Evolutionary conservation across 2,797 vertebrate species (phyloP).

Genomic region (Scolopax bukidnonensis): DNA sequence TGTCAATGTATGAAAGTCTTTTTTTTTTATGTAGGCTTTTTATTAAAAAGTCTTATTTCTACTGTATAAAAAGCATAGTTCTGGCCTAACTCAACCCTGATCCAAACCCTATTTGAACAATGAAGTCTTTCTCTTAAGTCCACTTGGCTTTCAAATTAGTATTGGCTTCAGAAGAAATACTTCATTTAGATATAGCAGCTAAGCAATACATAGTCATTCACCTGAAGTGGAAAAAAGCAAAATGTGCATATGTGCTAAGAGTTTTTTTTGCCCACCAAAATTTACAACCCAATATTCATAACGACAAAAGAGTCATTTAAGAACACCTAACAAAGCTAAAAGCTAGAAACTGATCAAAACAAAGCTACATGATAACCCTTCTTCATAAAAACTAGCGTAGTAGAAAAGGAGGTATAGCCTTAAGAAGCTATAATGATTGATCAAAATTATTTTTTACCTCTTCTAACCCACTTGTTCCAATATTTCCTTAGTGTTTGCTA

Average conservation of each 20-base stretch:
- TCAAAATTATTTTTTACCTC: neutral
- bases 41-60: slow-evolving; percentile 17
- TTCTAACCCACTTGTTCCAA: neutral
- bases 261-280: neutral
- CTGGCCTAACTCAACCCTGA: neutral
- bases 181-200: neutral
- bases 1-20: neutral
- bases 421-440: neutral
- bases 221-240: neutral
- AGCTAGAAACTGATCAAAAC: neutral
- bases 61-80: neutral
- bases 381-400: neutral
- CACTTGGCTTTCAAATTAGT: neutral
- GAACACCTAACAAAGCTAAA: neutral
- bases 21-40: neutral
- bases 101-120: neutral
- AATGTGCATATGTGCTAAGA: neutral
- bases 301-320: neutral
- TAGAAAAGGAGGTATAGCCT: neutral
- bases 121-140: neutral
- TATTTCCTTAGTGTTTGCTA: neutral
- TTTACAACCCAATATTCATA: neutral
- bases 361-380: neutral
- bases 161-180: neutral
- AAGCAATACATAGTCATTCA: neutral